Evolutionary conservation across 2,888 invertebrate species (phyloP).

Genomic region (Lepetodrilus schrolli): DNA sequence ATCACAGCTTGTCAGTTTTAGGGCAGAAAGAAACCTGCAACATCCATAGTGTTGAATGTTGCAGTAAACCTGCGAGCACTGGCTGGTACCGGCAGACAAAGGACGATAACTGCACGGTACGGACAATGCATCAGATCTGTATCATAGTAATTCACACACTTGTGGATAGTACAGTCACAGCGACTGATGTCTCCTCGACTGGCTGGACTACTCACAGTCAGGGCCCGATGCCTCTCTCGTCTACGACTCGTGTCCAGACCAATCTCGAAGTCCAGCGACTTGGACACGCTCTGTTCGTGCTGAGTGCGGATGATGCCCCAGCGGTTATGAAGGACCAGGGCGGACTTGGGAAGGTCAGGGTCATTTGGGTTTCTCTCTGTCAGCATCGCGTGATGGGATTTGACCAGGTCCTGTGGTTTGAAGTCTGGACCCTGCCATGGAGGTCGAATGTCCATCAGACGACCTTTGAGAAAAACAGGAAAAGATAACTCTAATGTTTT

Average conservation of each 20-base stretch:
- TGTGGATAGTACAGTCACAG: too few species aligned
- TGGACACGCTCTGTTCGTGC: conserved; percentile 44
- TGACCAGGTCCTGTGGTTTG: conserved; percentile 67
- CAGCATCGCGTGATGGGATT: conserved; percentile 61
- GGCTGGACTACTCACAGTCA: conserved; percentile 59
- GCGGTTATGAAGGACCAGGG: conserved; percentile 65
- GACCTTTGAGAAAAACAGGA: conserved; percentile 34
- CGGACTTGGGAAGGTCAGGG: conserved; percentile 58
- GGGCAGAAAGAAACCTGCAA: too few species aligned
- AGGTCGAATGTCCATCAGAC: conserved; percentile 52
- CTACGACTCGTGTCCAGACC: conserved; percentile 56
- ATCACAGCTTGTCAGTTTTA: too few species aligned
- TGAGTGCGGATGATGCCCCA: conserved; percentile 63
- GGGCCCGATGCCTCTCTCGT: conserved; percentile 56
- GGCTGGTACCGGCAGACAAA: too few species aligned
- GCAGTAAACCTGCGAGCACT: too few species aligned
- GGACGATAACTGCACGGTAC: too few species aligned
- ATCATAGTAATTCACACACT: too few species aligned
- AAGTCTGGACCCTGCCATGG: conserved; percentile 69
- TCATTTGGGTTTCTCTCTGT: conserved; percentile 70
- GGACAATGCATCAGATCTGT: too few species aligned
- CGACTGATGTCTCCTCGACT: too few species aligned
- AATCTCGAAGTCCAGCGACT: conserved; percentile 57
- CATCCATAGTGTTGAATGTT: too few species aligned
- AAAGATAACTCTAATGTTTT: too few species aligned